Evolutionary conservation across 1,140 invertebrate genomes (phyloP), one percentile per base, ranked within the genome.

Genomic region (Holotrichia oblita): DNA sequence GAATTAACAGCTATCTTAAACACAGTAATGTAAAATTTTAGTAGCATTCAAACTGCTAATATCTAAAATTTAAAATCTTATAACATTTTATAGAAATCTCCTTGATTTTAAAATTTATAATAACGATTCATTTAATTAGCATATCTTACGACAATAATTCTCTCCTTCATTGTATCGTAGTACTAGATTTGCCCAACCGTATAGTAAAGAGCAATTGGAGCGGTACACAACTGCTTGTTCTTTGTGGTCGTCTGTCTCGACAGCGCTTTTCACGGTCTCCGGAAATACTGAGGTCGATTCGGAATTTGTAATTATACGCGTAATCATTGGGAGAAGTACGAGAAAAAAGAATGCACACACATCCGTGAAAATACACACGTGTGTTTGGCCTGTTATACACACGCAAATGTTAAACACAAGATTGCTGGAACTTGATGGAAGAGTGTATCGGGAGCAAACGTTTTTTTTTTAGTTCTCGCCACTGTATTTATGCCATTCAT

Each of bases 271-370:
- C 61, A 69, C 61, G 27, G 61, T 69, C 61, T 34, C 61, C 61
- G 61, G 61, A 69, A 69, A 69, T 69, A 27, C 61, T 69, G 22
- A 69, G 22, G 61, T 27, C 22, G 61, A 69, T 69, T 24, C 61
- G 61, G 61, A 69, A 69, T 69, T 69, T 34, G 61, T 69, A 69
- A 69, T 69, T 27, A 34, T 20, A 10, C 61, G 27, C 27, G 61
- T 69, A 69, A 69, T 69, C 20, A 22, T 22, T 14, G 61, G 0
- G 12, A 69, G 27, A 17, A 22, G 22, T 22, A 69, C 20, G 22
- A 69, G 9, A 69, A 8, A 48, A 48, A 17, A 48, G 7, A 48
- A 48, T 8, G 44, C 44, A 17, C 44, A 17, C 27, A 22, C 9
- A 69, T 8, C 61, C 61, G 61, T 34, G 22, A 69, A 69, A 69